phyloP scores from a whole-genome alignment of 2,888 invertebrate species.

The Myopa tessellatipennis region DNA sequence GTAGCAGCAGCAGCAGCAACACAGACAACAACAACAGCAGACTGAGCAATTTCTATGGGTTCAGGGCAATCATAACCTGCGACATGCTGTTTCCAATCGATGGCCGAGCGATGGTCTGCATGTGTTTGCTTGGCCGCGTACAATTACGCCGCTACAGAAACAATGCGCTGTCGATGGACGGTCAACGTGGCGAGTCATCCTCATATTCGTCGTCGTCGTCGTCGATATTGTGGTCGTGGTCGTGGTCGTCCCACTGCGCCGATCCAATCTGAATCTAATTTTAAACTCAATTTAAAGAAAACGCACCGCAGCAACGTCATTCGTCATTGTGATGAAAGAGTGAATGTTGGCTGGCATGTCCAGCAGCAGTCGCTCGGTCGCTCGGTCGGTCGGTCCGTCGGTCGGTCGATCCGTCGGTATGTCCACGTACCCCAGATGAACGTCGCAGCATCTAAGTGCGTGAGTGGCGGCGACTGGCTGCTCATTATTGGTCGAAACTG shows the following conservation, averaged over 20 bases:
- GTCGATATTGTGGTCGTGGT: not conserved
- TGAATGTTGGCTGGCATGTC: conserved; percentile 26
- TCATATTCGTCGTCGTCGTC: conserved; percentile 30
- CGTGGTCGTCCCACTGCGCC: conserved; percentile 19
- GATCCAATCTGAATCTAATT: conserved; percentile 48
- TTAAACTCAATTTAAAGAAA: conserved; percentile 48
- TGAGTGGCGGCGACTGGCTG: conserved; percentile 3
- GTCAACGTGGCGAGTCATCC: conserved; percentile 39
- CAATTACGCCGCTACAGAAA: not conserved
- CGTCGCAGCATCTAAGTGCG: not conserved
- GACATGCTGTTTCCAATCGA: conserved; percentile 29
- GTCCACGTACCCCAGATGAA: not conserved
- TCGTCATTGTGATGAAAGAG: conserved; percentile 42
- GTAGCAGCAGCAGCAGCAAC: not conserved
- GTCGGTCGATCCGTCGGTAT: not conserved
- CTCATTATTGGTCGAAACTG: conserved; percentile 27
- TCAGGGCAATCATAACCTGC: conserved; percentile 22
- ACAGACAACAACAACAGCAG: not conserved
- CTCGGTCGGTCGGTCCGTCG: not conserved
- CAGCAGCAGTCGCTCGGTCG: conserved; percentile 6
- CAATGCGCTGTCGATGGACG: conserved; percentile 15
- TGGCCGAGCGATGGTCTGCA: not conserved
- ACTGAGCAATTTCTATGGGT: conserved; percentile 14
- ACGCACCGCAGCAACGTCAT: conserved; percentile 41
- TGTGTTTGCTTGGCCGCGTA: not conserved